These are phyloP conservation scores for Phyllotis vaccarum DNA, from an alignment of 2,797 vertebrate genomes.

Conservation along the genomic window DNA sequence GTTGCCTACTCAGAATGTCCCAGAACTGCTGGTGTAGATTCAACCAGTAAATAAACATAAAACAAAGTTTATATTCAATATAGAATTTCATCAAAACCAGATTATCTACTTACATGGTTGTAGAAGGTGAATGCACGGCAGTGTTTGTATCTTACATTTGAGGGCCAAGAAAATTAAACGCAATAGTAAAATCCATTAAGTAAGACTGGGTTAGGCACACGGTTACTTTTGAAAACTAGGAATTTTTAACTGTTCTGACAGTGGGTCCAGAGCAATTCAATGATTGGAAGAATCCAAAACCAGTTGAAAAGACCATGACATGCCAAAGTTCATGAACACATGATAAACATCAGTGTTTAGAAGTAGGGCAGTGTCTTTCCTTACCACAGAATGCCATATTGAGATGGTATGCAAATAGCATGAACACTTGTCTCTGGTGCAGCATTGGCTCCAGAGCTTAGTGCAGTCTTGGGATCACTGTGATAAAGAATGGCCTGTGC, in stretches of 20 bases:
- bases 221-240: constrained; percentile 1
- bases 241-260: not conserved
- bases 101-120: not conserved
- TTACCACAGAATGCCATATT: not conserved
- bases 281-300: not conserved
- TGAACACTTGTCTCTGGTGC: not conserved
- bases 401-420: not conserved
- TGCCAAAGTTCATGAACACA: not conserved
- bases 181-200: not conserved
- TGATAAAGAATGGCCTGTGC: not conserved
- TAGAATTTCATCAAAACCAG: constrained; percentile 69
- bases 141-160: not conserved
- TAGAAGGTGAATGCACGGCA: not conserved
- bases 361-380: not conserved
- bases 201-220: not conserved
- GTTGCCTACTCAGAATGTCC: not conserved
- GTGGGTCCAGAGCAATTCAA: not conserved
- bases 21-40: constrained; percentile 38
- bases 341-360: not conserved
- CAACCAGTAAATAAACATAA: constrained; percentile 65
- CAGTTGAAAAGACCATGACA: not conserved
- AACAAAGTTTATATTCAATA: constrained; percentile 52
- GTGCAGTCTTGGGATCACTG: not conserved
- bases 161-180: constrained; percentile 20
- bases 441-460: not conserved